These are phyloP conservation scores for Notothenia coriiceps DNA, from an alignment of 2,113 vertebrate genomes.

Conservation along the genomic window DNA sequence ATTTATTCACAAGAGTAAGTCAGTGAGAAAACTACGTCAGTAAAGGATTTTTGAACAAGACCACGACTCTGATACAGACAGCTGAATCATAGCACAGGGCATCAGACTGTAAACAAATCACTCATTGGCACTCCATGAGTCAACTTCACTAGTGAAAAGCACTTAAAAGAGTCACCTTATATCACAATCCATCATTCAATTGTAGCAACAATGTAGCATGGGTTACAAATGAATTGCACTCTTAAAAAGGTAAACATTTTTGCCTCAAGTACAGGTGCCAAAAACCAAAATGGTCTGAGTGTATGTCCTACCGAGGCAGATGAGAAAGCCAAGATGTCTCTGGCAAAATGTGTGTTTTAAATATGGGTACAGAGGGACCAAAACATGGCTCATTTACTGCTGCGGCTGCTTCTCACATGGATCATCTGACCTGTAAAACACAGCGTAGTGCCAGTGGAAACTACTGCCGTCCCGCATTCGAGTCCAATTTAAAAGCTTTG, in stretches of 20 bases:
- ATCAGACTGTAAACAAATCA: constrained; percentile 49
- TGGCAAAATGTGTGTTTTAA: constrained; percentile 15
- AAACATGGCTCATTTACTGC: constrained; percentile 43
- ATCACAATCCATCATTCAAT: constrained; percentile 13
- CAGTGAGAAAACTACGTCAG: constrained; percentile 33
- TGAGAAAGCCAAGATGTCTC: constrained; percentile 10
- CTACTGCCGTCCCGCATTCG: constrained; percentile 6
- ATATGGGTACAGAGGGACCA: constrained; percentile 28
- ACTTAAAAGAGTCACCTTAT: constrained; percentile 24
- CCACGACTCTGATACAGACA: constrained; percentile 9
- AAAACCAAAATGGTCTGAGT: not conserved
- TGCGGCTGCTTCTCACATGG: constrained; percentile 38
- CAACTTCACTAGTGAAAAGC: constrained; percentile 19
- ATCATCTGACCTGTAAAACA: constrained; percentile 55
- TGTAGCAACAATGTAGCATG: constrained; percentile 25
- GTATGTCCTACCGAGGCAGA: not conserved
- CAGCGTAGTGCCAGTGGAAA: constrained; percentile 31
- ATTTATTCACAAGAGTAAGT: constrained; percentile 13
- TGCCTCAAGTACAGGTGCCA: constrained; percentile 33
- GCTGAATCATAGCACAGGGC: constrained; percentile 52
- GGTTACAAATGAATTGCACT: constrained; percentile 26
- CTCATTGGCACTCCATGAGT: constrained; percentile 22
- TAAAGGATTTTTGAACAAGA: not conserved
- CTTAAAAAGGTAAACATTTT: constrained; percentile 41
- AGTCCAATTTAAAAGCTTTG: constrained; percentile 12